Evolutionary conservation across 2,113 vertebrate genomes (phyloP), one percentile per base, ranked within the genome.

Genomic region (Taurulus bubalis): DNA sequence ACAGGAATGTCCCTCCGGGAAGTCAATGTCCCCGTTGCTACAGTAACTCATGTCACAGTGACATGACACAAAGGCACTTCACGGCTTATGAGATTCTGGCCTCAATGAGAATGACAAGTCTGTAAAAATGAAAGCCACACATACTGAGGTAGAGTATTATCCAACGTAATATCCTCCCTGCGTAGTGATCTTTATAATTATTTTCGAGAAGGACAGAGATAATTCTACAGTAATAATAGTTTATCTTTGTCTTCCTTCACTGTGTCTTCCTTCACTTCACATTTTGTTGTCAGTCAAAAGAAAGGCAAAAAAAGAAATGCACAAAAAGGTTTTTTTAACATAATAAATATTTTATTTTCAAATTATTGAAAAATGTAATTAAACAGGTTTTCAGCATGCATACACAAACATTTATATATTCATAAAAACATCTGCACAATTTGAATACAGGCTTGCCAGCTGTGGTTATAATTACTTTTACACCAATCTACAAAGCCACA

Each of bases 21-120:
- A 8, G 71, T 77, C 59, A 77, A 8, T 40, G 15, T 40, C 49
- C 69, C 60, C 22, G 71, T 87, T 87, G 28, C 79, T 65, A 86
- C 67, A 28, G 86, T 30, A 81, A 89, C 83, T 26, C 6, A 34
- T 85, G 84, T 92, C 87, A 92, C 74, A 40, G 32, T 89, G 90
- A 91, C 91, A 83, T 62, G 72, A 60, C 36, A 38, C 32, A 1
- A 5, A 53, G 73, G 53, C 45, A 55, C 77, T 73, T 69, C 24
- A 51, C 7, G 6, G 49, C 20, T 72, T 24, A 0, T 16, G 53
- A 49, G 76, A 9, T 51, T 79, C 20, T 68, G 34, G 42, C 36
- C 18, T 81, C 18, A 66, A 49, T 38, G 73, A 63, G 24, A 64
- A 47, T 28, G 32, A 55, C 26, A 74, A 77, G 15, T 60, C 16